Percentiles rank a stretch among this genome's conserved stretches.
These are phyloP conservation scores for Antedon mediterranea DNA, from an alignment of 53 echinoderm and acorn worm genomes.

Conservation along the genomic window DNA sequence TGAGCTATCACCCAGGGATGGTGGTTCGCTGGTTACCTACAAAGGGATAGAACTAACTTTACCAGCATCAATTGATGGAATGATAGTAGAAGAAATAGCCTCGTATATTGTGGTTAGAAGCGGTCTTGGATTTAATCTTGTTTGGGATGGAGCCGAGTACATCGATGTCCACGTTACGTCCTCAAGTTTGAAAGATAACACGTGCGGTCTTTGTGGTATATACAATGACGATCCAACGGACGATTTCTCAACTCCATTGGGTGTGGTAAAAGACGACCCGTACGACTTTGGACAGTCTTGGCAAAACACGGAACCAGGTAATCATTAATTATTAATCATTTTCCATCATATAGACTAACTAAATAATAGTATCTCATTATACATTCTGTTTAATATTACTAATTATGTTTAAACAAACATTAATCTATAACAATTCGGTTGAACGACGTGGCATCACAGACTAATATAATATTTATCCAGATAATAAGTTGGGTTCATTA, in stretches of 20 bases:
- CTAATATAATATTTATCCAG: no score
- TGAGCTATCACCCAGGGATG: conserved; percentile 22
- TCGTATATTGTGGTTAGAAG: conserved; percentile 49
- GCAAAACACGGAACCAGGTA: conserved; percentile 47
- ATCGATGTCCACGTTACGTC: conserved; percentile 38
- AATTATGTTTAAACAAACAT: no score
- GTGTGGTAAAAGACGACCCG: conserved; percentile 20
- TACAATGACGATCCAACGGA: conserved; percentile 40
- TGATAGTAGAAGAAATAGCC: conserved; percentile 45
- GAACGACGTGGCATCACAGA: no score
- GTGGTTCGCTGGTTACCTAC: conserved; percentile 8
- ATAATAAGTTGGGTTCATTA: no score
- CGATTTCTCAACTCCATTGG: conserved; percentile 39
- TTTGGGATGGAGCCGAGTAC: conserved; percentile 41
- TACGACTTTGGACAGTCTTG: conserved; percentile 52
- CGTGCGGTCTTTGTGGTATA: conserved; percentile 64
- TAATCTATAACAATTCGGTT: no score
- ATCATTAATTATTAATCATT: not conserved
- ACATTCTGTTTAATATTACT: no score
- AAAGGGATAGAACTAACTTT: conserved; percentile 14
- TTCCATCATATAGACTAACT: no score
- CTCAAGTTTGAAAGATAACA: conserved; percentile 26
- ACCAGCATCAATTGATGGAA: conserved; percentile 36
- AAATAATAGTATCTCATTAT: no score
- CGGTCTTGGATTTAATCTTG: conserved; percentile 47